A percentile compares a stretch with the other conserved stretches of the same genome.
Evolutionary conservation across 2,888 invertebrate species (phyloP).

Genomic region (Xestia xanthographa): DNA sequence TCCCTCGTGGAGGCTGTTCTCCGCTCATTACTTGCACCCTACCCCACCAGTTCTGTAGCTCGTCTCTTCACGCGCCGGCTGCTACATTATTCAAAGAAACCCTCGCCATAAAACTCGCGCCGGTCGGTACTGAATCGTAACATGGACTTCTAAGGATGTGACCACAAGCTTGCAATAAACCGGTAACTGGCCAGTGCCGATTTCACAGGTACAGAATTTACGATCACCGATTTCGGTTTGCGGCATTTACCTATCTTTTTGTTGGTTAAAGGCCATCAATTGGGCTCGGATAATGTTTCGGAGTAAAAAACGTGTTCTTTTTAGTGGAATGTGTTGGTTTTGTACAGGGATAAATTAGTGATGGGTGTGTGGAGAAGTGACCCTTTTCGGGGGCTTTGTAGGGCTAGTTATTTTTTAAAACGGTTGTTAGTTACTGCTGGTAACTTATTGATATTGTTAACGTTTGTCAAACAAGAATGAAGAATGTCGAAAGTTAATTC

Average conservation of each 20-base stretch:
- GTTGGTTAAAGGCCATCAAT: conserved; percentile 58
- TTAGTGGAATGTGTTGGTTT: conserved; percentile 46
- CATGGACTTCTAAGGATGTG: conserved; percentile 71
- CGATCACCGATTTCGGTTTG: conserved; percentile 58
- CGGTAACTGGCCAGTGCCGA: conserved; percentile 68
- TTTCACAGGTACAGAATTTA: conserved; percentile 68
- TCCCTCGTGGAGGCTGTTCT: background rate
- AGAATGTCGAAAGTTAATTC: background rate
- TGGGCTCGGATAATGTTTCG: conserved; percentile 53
- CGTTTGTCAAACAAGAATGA: background rate
- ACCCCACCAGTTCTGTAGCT: conserved; percentile 64
- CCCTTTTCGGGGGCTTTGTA: background rate
- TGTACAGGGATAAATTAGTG: conserved; percentile 20
- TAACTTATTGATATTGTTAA: background rate
- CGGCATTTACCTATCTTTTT: conserved; percentile 59
- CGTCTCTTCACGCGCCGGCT: conserved; percentile 80
- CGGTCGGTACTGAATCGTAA: conserved; percentile 78
- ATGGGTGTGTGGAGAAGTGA: conserved; percentile 12
- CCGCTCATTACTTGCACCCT: conserved; percentile 34
- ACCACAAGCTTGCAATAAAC: conserved; percentile 75
- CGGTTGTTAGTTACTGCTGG: no score
- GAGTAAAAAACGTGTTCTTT: conserved; percentile 50
- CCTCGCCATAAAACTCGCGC: conserved; percentile 80
- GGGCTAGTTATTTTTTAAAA: background rate
- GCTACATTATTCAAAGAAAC: conserved; percentile 85